Evolutionary conservation across 1,140 invertebrate species (phyloP), one percentile per base, ranked within the genome.

Genomic region (Bactericera cockerelli): DNA sequence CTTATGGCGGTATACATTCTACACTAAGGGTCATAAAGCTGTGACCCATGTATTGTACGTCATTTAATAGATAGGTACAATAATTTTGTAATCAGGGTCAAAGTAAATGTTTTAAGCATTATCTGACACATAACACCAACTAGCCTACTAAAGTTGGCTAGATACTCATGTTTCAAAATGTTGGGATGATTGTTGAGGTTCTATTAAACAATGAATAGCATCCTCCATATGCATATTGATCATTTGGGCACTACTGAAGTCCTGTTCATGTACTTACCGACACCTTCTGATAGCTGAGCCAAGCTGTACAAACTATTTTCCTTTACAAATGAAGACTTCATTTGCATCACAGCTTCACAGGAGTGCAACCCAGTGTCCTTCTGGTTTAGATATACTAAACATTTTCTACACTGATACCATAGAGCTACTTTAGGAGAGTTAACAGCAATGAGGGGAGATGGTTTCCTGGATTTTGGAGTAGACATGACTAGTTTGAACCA

Each of bases 391-490:
- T 49, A 49, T 19, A 49, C 19, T 49, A n/a, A 49, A n/a, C 42
- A 49, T 4, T 49, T 49, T n/a, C 19, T 49, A 49, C 42, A 49
- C 22, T 49, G 42, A 49, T 49, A 22, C 42, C 42, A 49, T 16
- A 49, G 3, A n/a, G 42, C n/a, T 10, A 49, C 42, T 49, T 49
- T 49, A n/a, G 42, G 42, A 49, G 42, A 49, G 22, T 49, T 49
- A 19, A 16, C n/a, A 4, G 42, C 19, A 8, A 49, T 49, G 8
- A 49, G 22, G 3, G 42, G 42, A 49, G 42, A 49, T 10, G 42
- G 42, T 49, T 49, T 49, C 42, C 19, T 49, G 22, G 42, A 49
- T n/a, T 49, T 49, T 49, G 42, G 42, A 19, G 42, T 49, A n/a
- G 42, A 49, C 42, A 49, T 49, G n/a, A 8, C 42, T n/a, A n/a